A percentile compares a stretch with the other conserved stretches of the same genome.
phyloP scores from a whole-genome alignment of 2,113 vertebrate genomes.

The Daboia siamensis region DNA sequence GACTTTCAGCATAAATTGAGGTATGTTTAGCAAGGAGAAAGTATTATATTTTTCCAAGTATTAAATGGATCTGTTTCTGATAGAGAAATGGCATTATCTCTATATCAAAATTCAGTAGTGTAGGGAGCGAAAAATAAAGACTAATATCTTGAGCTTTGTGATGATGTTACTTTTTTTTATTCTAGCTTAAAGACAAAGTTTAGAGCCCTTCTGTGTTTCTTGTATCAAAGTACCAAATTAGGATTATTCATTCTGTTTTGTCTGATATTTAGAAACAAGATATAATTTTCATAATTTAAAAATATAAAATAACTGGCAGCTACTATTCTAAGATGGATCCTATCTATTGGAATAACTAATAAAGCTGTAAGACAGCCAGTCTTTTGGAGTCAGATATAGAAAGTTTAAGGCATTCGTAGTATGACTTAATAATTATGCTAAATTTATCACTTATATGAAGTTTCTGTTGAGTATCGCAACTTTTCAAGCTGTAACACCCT shows the following conservation, averaged over 20 bases:
- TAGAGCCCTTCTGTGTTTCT: not conserved
- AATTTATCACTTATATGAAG: slow-evolving; percentile 1
- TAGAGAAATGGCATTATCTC: not conserved
- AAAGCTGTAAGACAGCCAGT: not conserved
- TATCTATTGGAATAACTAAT: not conserved
- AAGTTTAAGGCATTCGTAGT: not conserved
- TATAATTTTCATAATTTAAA: not conserved
- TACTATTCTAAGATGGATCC: not conserved
- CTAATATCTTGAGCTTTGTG: not conserved
- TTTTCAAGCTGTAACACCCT: not conserved
- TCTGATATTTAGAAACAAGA: not conserved
- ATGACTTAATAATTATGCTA: not conserved
- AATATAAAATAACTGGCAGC: not conserved
- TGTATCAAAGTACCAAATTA: not conserved
- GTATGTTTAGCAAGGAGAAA: not conserved
- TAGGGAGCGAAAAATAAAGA: not conserved
- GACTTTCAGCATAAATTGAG: not conserved
- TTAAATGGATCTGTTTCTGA: not conserved
- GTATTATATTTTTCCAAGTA: not conserved
- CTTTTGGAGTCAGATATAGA: not conserved
- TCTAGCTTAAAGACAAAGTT: not conserved
- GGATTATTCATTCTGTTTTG: not conserved
- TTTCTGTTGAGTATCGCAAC: not conserved
- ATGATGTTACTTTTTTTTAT: not conserved
- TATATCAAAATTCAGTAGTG: not conserved